Evolutionary conservation across 2,113 vertebrate genomes (phyloP).

Genomic region (Colius striatus): DNA sequence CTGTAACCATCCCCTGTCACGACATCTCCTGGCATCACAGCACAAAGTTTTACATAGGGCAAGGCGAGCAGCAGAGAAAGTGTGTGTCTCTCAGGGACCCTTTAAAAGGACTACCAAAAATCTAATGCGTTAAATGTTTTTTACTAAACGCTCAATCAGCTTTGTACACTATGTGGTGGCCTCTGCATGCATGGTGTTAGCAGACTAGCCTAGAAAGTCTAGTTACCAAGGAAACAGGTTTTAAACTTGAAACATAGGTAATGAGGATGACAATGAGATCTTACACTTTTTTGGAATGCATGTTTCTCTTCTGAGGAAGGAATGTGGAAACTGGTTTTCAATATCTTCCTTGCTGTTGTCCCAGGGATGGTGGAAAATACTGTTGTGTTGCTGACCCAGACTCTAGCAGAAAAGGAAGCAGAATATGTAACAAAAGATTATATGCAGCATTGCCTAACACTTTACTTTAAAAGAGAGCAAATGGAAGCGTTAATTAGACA

Average conservation of each 20-base stretch:
- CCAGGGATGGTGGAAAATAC: neutral
- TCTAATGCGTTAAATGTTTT: neutral
- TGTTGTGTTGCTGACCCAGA: neutral
- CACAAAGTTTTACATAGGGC: neutral
- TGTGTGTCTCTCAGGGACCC: neutral
- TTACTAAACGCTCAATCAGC: neutral
- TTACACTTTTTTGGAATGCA: neutral
- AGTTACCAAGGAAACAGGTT: conserved; percentile 62
- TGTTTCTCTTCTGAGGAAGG: neutral
- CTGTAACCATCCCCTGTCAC: rapidly evolving
- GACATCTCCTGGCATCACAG: rapidly evolving
- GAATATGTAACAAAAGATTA: neutral
- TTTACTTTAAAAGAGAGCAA: conserved; percentile 19
- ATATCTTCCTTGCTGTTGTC: neutral
- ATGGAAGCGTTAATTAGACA: neutral
- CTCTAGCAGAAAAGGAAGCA: neutral
- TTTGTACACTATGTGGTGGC: neutral
- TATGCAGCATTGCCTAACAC: rapidly evolving
- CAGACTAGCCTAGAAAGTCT: conserved; percentile 25
- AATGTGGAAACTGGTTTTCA: neutral
- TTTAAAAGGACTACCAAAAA: neutral
- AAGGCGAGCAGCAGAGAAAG: neutral
- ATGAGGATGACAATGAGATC: conserved; percentile 22
- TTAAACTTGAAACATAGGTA: conserved; percentile 57
- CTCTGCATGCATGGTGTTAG: neutral